Conservation (phyloP, 2,113 vertebrate genomes). For the Notiomystis cincta region DNA sequence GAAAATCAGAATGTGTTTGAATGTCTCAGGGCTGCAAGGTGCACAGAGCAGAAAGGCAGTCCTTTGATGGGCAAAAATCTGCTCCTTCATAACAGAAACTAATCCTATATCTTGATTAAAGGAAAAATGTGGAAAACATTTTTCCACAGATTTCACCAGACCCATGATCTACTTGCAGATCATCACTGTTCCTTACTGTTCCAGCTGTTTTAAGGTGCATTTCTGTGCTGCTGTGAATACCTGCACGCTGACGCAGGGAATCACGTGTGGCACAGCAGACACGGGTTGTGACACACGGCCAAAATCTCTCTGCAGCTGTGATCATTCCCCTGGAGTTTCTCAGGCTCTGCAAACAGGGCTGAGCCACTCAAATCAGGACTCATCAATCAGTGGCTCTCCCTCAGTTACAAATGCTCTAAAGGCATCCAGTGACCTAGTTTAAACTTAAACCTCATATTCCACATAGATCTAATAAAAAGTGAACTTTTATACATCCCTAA, state of each 20-base stretch:
- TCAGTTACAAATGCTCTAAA: conserved; percentile 15
- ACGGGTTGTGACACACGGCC: rapidly evolving
- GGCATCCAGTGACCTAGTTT: conserved; percentile 20
- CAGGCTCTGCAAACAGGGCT: not conserved
- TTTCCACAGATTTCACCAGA: not conserved
- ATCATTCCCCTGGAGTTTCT: not conserved
- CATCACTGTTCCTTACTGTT: not conserved
- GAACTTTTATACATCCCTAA: not conserved
- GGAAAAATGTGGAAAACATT: not conserved
- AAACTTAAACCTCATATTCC: not conserved
- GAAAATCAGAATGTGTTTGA: not conserved
- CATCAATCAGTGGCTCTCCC: not conserved
- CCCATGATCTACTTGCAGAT: not conserved
- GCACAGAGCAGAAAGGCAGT: not conserved
- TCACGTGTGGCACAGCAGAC: rapidly evolving
- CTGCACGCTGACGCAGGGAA: rapidly evolving
- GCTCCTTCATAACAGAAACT: not conserved
- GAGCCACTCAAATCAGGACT: not conserved
- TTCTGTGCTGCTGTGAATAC: not conserved
- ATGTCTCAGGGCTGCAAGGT: not conserved
- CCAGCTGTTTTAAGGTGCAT: not conserved
- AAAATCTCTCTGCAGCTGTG: not conserved
- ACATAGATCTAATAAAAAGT: not conserved
- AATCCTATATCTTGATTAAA: not conserved
- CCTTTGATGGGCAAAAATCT: not conserved